A percentile compares a stretch with the other conserved stretches of the same genome.
phyloP scores from a whole-genome alignment of 2,797 vertebrate genomes.

The Euphonia xanthogaster region DNA sequence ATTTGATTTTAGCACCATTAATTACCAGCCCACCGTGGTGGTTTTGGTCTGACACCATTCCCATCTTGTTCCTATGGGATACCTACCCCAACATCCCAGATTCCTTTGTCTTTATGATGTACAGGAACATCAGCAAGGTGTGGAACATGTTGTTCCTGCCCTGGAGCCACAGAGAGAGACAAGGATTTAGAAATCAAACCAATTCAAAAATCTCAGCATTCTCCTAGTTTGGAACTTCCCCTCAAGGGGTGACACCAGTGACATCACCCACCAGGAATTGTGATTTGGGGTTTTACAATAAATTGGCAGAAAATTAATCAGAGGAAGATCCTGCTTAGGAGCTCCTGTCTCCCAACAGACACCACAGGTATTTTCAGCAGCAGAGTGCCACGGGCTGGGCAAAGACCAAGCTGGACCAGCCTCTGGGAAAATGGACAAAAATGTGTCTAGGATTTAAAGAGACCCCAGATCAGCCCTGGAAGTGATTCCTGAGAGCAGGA shows the following conservation, averaged over 20 bases:
- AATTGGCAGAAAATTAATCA: not conserved
- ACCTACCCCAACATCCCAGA: constrained; percentile 97
- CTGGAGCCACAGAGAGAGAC: constrained; percentile 67
- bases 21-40: fast-evolving
- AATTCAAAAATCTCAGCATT: not conserved
- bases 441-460: not conserved
- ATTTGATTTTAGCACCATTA: fast-evolving
- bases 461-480: fast-evolving
- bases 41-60: not conserved
- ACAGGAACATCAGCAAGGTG: constrained; percentile 96
- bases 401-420: not conserved
- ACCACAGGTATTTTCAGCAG: not conserved
- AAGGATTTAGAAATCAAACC: not conserved
- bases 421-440: not conserved
- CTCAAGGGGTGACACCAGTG: fast-evolving
- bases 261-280: fast-evolving
- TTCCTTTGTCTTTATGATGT: constrained; percentile 95
- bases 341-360: fast-evolving
- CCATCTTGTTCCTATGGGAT: not conserved
- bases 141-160: constrained; percentile 98
- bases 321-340: not conserved
- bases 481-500: fast-evolving
- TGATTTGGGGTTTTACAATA: not conserved
- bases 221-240: not conserved
- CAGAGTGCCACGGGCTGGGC: fast-evolving